These are phyloP conservation scores for Petrocephalus microphthalmus DNA, from an alignment of 2,113 vertebrate species.

Conservation along the genomic window DNA sequence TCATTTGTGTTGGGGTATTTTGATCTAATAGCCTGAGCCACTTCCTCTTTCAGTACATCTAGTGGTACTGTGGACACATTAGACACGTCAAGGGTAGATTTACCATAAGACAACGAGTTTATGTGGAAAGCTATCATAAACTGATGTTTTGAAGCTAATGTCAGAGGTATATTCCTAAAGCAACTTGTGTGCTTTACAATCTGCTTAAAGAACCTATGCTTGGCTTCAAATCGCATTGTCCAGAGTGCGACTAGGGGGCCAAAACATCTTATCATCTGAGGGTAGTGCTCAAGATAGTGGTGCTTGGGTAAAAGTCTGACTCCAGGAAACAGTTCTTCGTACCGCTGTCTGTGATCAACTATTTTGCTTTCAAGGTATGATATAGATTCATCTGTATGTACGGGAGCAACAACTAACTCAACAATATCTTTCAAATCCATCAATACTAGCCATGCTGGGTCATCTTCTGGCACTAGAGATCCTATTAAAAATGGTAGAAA, in stretches of 20 bases:
- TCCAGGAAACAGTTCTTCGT: background rate
- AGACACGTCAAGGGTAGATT: background rate
- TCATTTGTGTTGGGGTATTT: constrained; percentile 14
- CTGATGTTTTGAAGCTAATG: constrained; percentile 9
- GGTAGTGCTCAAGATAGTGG: background rate
- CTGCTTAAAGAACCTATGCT: background rate
- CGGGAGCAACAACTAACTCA: background rate
- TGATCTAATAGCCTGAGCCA: constrained; percentile 15
- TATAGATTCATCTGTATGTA: too few relatives aligned
- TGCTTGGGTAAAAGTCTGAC: constrained; percentile 6
- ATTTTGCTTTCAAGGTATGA: constrained; percentile 4
- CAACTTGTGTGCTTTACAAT: constrained; percentile 9
- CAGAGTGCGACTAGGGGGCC: background rate
- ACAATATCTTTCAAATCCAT: background rate
- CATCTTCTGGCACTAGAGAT: background rate
- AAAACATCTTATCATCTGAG: background rate
- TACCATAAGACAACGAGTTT: background rate
- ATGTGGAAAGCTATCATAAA: background rate
- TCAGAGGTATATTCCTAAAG: constrained; percentile 6
- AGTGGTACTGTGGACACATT: background rate
- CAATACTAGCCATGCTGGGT: too few relatives aligned
- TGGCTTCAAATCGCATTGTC: background rate
- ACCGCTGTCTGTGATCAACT: constrained; percentile 7
- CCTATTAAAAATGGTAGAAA: constrained; percentile 5
- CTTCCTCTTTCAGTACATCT: constrained; percentile 15